Evolutionary conservation across 2,113 vertebrate genomes (phyloP), one percentile per base, ranked within the genome.

Genomic region (Gracilinanus agilis): DNA sequence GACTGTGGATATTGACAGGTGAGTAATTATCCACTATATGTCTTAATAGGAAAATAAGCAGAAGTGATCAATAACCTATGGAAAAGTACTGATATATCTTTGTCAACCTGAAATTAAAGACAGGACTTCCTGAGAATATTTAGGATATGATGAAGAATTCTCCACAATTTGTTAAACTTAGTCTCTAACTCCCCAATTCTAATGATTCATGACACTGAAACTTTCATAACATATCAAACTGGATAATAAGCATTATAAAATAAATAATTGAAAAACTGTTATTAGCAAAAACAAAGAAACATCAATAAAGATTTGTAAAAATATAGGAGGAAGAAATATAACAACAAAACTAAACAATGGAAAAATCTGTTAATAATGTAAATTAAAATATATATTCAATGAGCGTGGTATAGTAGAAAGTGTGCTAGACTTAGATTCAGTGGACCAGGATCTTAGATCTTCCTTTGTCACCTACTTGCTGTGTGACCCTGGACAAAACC

Each of bases 391-490:
- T 25, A 24, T 67, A 67, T 34, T n/a, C 61, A 34, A 67, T 34
- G 27, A 67, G 29, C 29, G 34, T 34, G 13, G 61, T 6, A 67
- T 1, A 67, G 29, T 4, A 12, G 9, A 67, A 61, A 61, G 29
- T 1, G 29, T 34, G 34, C 61, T 67, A 67, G 61, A 67, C 93
- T 95, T 89, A 56, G 29, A 95, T 92, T 54, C 9, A 54, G 34
- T 88, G 92, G 44, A 55, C 12, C 24, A 23, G 55, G 23, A 94
- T 93, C 90, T 24, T 67, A 95, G 56, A 90, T 49, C 24, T 55
- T 44, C 8, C n/a, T 93, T 24, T 92, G 56, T 92, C 61, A 93
- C 55, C 55, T 95, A 90, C 3, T 61, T 91, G 44, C 29, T 92
- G 12, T 61, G 55, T 56, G 16, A 75, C 54, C 92, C 61, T 67